phyloP scores from a whole-genome alignment of 2,113 vertebrate genomes.

The Fukomys damarensis region DNA sequence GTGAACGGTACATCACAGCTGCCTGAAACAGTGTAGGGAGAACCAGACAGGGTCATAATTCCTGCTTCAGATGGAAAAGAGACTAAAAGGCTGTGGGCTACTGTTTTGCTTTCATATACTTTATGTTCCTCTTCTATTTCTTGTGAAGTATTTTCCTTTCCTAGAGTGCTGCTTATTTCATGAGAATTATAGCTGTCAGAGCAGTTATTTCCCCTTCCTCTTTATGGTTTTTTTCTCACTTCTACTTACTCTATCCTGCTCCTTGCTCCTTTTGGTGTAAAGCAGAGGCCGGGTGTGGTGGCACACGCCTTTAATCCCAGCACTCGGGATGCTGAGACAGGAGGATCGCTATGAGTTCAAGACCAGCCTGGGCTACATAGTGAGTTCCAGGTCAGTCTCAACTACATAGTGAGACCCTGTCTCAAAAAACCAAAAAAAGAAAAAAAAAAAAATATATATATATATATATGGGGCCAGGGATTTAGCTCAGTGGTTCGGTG shows the following conservation, averaged over 20 bases:
- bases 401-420: too few species aligned
- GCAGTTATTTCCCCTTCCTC: neutral
- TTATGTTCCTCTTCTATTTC: neutral
- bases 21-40: neutral
- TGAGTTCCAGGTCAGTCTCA: too few species aligned
- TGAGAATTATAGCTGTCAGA: neutral
- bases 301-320: too few species aligned
- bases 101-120: neutral
- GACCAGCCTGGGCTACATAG: too few species aligned
- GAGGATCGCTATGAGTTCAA: too few species aligned
- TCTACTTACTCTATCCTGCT: neutral
- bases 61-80: neutral
- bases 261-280: neutral
- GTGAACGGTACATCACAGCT: rapidly evolving
- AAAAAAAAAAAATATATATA: too few species aligned
- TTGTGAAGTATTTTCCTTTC: slow-evolving; percentile 9
- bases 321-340: too few species aligned
- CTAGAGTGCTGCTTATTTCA: slow-evolving; percentile 28
- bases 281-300: too few species aligned
- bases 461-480: too few species aligned
- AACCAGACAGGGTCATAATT: neutral
- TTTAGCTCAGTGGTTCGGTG: too few species aligned
- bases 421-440: too few species aligned
- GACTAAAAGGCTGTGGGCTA: neutral
- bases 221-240: neutral